These are phyloP conservation scores for Andricus quercusramuli DNA, from an alignment of 2,888 invertebrate genomes.

Conservation along the genomic window DNA sequence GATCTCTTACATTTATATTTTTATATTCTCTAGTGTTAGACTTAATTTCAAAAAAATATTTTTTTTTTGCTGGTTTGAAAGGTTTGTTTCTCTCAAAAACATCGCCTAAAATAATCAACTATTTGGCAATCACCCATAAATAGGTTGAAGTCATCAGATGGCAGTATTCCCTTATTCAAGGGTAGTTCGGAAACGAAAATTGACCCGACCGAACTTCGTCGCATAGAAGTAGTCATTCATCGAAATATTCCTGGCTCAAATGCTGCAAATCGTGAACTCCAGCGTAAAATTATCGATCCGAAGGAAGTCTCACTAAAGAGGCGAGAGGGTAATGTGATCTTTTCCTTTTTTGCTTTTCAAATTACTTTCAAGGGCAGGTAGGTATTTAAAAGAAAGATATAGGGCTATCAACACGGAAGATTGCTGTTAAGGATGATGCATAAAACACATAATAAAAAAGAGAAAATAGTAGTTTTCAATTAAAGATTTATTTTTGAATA, in stretches of 20 bases:
- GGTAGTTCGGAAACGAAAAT: background rate
- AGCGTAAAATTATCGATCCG: conserved; percentile 25
- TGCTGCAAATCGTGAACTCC: background rate
- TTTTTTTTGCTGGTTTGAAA: no score
- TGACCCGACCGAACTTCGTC: background rate
- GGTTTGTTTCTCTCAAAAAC: no score
- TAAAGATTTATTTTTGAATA: background rate
- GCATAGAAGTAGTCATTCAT: conserved; percentile 33
- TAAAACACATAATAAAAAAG: background rate
- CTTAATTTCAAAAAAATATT: no score
- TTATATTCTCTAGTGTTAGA: no score
- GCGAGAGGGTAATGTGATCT: conserved; percentile 25
- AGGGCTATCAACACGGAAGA: background rate
- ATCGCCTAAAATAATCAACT: no score
- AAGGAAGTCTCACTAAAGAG: conserved; percentile 28
- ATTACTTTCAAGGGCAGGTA: background rate
- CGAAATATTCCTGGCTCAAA: conserved; percentile 1
- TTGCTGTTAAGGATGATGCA: background rate
- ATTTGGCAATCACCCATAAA: background rate
- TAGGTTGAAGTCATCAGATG: background rate
- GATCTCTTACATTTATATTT: no score
- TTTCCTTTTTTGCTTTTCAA: background rate
- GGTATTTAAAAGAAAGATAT: background rate
- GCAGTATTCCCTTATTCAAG: conserved; percentile 8
- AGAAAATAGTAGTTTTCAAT: background rate